Evolutionary conservation across 2,888 invertebrate genomes (phyloP).

Genomic region (Dendrolimus houi): DNA sequence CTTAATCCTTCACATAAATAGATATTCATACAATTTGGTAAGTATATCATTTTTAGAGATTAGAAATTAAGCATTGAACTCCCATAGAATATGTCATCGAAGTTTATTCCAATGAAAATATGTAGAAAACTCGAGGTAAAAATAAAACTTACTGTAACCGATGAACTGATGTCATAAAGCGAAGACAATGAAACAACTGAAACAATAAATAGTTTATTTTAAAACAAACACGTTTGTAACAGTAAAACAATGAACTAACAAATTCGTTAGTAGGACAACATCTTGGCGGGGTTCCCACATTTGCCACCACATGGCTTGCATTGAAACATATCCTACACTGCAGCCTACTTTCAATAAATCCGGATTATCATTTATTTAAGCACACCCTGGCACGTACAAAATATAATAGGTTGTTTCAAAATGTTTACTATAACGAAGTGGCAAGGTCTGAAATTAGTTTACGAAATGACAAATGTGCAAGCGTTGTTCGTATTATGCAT

Average conservation of each 20-base stretch:
- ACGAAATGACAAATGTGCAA: constrained; percentile 37
- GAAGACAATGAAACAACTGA: background rate
- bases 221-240: constrained; percentile 36
- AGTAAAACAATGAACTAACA: constrained; percentile 61
- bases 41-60: no score
- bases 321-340: constrained; percentile 52
- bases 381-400: constrained; percentile 31
- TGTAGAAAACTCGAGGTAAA: background rate
- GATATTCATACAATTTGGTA: no score
- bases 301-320: constrained; percentile 67
- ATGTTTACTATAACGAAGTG: constrained; percentile 31
- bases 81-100: no score
- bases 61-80: no score
- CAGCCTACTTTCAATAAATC: constrained; percentile 67
- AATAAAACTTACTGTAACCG: constrained; percentile 11
- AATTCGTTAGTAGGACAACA: constrained; percentile 64
- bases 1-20: no score
- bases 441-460: constrained; percentile 39
- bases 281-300: constrained; percentile 75
- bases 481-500: constrained; percentile 37
- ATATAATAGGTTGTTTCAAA: constrained; percentile 21
- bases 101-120: no score
- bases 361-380: constrained; percentile 65
- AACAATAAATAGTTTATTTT: constrained; percentile 16
- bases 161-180: constrained; percentile 8